Percentiles rank a stretch among this genome's conserved stretches.
phyloP scores from a whole-genome alignment of 2,797 vertebrate species.

The Platalea minor region DNA sequence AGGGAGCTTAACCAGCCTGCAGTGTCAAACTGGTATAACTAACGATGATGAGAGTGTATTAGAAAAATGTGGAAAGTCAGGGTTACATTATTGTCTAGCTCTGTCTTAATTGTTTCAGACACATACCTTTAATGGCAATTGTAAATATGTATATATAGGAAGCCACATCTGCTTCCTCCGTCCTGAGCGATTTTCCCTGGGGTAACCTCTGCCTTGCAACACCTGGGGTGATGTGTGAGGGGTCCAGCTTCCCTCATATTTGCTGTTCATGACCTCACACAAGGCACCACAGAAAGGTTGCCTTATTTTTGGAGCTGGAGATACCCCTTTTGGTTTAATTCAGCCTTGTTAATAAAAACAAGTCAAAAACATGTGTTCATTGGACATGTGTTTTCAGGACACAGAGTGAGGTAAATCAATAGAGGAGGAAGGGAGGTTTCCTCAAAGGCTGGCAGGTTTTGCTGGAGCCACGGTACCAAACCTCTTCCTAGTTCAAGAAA shows the following conservation, averaged over 20 bases:
- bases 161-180: background rate
- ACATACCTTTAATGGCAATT: background rate
- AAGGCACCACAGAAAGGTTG: fast-evolving
- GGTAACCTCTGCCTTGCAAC: background rate
- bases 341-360: background rate
- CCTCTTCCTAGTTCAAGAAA: background rate
- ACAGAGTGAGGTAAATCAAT: background rate
- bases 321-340: background rate
- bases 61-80: background rate
- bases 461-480: background rate
- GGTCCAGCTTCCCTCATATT: fast-evolving
- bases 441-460: background rate
- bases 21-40: background rate
- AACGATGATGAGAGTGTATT: fast-evolving
- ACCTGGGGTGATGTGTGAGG: no score
- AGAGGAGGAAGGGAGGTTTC: background rate
- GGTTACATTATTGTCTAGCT: background rate
- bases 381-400: background rate
- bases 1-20: background rate
- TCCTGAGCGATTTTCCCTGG: background rate
- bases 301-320: background rate
- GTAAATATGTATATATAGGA: background rate
- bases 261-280: background rate
- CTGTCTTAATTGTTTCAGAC: background rate
- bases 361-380: background rate